Conservation (phyloP, 2,888 invertebrate genomes). For the Lordiphosa andalusiaca region DNA sequence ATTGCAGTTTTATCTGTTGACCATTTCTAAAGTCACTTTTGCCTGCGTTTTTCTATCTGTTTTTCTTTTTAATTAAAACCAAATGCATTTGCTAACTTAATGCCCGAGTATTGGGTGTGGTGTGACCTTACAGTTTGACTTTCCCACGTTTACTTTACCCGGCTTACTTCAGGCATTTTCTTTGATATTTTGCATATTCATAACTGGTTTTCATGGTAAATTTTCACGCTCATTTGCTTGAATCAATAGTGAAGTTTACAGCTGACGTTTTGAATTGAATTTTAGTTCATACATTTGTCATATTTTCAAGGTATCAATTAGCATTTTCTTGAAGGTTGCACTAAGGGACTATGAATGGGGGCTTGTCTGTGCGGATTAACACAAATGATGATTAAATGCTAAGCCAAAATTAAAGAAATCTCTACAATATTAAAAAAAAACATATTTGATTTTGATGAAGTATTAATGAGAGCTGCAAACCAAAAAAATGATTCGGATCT, state of each 20-base stretch:
- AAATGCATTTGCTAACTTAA: conserved; percentile 47
- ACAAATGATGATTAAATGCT: conserved; percentile 8
- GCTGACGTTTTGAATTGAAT: conserved; percentile 3
- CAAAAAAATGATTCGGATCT: too few relatives aligned
- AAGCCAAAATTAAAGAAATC: neutral
- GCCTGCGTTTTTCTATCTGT: conserved; percentile 5
- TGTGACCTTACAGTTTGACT: conserved; percentile 32
- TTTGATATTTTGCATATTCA: conserved; percentile 18
- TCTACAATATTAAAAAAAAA: too few relatives aligned
- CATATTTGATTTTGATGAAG: too few relatives aligned
- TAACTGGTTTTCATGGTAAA: conserved; percentile 6
- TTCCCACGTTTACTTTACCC: conserved; percentile 43
- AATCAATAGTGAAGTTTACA: conserved; percentile 30
- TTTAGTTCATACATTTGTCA: conserved; percentile 18
- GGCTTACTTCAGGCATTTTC: conserved; percentile 6
- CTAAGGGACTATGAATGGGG: conserved; percentile 15
- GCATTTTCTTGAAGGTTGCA: conserved; percentile 43
- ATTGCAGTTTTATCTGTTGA: conserved; percentile 67
- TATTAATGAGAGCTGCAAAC: too few relatives aligned
- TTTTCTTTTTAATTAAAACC: conserved; percentile 56
- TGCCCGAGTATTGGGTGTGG: conserved; percentile 35
- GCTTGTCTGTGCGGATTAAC: conserved; percentile 4
- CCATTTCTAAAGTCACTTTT: conserved; percentile 65
- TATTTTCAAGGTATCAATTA: conserved; percentile 49
- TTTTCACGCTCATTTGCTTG: conserved; percentile 50